Evolutionary conservation across 1,140 invertebrate species (phyloP).

Genomic region (Thalassaphorura encarpata): DNA sequence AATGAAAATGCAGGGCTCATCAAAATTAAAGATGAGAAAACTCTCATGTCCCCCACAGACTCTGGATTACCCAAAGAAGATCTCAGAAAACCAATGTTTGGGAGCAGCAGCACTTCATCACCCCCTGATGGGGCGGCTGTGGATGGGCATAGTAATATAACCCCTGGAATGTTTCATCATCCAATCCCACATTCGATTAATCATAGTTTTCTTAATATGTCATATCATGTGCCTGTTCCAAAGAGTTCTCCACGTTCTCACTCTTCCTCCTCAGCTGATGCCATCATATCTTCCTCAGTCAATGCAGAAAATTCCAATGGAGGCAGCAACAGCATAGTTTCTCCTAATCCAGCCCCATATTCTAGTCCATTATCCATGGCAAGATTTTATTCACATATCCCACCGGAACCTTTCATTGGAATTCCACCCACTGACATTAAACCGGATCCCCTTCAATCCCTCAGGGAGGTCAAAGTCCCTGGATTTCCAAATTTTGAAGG

Average conservation of each 20-base stretch:
- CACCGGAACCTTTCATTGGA: constrained; percentile 27
- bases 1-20: constrained; percentile 13
- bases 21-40: constrained; percentile 30
- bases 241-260: constrained; percentile 14
- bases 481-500: constrained; percentile 44
- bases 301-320: constrained; percentile 13
- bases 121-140: not conserved
- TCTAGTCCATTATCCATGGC: constrained; percentile 18
- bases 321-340: too few relatives aligned
- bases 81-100: too few relatives aligned
- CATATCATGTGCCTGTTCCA: constrained; percentile 7
- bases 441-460: constrained; percentile 61
- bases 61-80: constrained; percentile 9
- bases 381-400: constrained; percentile 24
- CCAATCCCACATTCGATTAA: not conserved
- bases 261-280: constrained; percentile 17
- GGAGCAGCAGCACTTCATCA: not conserved
- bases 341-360: constrained; percentile 2
- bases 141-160: not conserved
- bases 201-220: constrained; percentile 1
- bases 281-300: constrained; percentile 26
- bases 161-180: not conserved
- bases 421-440: constrained; percentile 58
- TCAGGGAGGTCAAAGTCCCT: constrained; percentile 70
- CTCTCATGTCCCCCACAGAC: constrained; percentile 26